Evolutionary conservation across 2,113 vertebrate species (phyloP).

Genomic region (Ramphastos sulfuratus): DNA sequence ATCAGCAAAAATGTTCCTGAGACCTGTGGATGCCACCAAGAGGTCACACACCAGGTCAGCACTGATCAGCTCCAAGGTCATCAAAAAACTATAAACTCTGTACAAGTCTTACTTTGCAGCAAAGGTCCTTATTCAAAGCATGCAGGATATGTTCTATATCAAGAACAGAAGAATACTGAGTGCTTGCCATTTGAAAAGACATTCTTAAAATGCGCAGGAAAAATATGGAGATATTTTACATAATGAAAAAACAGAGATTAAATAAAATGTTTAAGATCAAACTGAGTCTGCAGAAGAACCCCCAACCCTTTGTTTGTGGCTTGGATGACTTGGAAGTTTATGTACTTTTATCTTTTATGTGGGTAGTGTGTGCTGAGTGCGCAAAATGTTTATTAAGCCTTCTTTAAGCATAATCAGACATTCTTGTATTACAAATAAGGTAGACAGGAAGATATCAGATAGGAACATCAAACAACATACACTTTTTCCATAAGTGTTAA

Average conservation of each 20-base stretch:
- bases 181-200: neutral
- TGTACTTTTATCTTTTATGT: neutral
- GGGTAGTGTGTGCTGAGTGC: conserved; percentile 1
- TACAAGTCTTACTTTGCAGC: neutral
- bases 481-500: conserved; percentile 31
- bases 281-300: neutral
- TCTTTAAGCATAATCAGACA: neutral
- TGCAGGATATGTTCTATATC: neutral
- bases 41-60: neutral
- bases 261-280: neutral
- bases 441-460: conserved; percentile 10
- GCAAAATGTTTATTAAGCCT: conserved; percentile 40
- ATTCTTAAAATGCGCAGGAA: neutral
- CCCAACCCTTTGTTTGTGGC: neutral
- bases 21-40: neutral
- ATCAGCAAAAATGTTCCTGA: neutral
- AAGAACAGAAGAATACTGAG: neutral
- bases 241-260: neutral
- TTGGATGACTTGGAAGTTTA: neutral
- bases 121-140: neutral
- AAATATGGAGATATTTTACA: neutral
- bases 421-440: conserved; percentile 5
- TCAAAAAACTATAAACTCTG: neutral
- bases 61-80: neutral
- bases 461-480: conserved; percentile 40